A percentile compares a stretch with the other conserved stretches of the same genome.
phyloP scores from a whole-genome alignment of 2,797 vertebrate genomes.

The Coluber constrictor region DNA sequence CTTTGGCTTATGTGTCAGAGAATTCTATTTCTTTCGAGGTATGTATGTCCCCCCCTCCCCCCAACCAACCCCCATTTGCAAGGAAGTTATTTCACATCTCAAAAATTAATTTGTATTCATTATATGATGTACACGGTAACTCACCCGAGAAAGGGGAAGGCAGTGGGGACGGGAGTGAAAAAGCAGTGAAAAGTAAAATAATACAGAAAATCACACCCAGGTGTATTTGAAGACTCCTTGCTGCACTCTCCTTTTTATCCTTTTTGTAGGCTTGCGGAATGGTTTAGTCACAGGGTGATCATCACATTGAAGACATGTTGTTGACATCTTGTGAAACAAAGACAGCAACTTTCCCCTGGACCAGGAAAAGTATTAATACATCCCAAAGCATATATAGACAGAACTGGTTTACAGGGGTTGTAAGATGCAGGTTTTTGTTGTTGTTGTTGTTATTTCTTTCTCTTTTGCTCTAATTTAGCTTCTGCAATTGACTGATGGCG shows the following conservation, averaged over 20 bases:
- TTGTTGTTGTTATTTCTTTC: neutral
- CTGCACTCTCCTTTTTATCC: conserved; percentile 54
- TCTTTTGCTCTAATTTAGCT: neutral
- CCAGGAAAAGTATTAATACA: neutral
- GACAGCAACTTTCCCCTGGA: neutral
- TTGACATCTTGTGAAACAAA: neutral
- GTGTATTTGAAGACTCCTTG: conserved; percentile 63
- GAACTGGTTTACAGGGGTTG: neutral
- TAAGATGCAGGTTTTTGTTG: neutral
- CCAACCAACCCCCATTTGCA: conserved; percentile 36
- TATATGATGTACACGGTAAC: conserved; percentile 67
- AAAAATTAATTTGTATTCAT: conserved; percentile 65
- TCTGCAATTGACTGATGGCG: no score
- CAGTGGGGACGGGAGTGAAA: neutral
- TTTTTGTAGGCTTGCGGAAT: neutral
- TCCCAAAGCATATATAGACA: neutral
- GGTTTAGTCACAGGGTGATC: no score
- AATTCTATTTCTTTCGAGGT: conserved; percentile 73
- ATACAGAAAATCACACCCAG: conserved; percentile 69
- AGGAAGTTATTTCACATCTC: conserved; percentile 64
- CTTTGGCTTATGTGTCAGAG: conserved; percentile 76
- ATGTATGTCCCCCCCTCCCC: conserved; percentile 34
- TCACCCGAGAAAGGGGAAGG: conserved; percentile 53
- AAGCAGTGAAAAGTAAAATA: conserved; percentile 60
- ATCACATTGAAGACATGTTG: neutral